Conservation (phyloP, 2,113 vertebrate genomes). For the Myanophis thanlyinensis region DNA sequence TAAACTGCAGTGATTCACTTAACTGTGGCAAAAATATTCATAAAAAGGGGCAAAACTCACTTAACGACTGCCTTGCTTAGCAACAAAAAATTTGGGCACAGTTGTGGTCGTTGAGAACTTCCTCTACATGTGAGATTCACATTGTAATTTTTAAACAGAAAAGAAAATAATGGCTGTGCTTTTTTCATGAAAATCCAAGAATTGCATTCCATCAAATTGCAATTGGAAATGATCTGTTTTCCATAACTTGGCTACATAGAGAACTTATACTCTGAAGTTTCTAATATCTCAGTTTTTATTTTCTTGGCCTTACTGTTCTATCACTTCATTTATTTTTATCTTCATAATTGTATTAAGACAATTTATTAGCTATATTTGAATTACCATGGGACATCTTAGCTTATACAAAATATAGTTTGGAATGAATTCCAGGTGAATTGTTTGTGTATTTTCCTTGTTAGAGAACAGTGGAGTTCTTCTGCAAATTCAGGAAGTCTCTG, state of each 20-base stretch:
- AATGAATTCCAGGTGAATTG: neutral
- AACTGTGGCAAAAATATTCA: neutral
- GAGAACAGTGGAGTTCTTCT: neutral
- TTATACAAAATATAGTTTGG: neutral
- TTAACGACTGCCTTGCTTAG: neutral
- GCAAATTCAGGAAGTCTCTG: neutral
- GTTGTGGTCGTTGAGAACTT: neutral
- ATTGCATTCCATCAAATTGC: neutral
- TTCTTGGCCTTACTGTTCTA: neutral
- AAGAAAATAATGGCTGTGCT: neutral
- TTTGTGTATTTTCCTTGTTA: neutral
- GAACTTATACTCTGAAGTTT: neutral
- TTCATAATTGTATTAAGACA: neutral
- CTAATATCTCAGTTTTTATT: neutral
- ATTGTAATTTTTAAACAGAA: neutral
- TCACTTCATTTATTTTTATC: neutral
- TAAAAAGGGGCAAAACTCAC: neutral
- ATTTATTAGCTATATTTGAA: neutral
- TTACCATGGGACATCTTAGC: neutral
- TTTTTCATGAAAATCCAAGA: neutral
- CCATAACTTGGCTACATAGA: no score
- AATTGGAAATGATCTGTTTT: neutral
- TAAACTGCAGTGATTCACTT: neutral
- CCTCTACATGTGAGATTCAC: neutral
- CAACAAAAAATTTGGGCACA: neutral